Evolutionary conservation across 1,140 invertebrate species (phyloP).

Genomic region (Drosophila kohkoa): DNA sequence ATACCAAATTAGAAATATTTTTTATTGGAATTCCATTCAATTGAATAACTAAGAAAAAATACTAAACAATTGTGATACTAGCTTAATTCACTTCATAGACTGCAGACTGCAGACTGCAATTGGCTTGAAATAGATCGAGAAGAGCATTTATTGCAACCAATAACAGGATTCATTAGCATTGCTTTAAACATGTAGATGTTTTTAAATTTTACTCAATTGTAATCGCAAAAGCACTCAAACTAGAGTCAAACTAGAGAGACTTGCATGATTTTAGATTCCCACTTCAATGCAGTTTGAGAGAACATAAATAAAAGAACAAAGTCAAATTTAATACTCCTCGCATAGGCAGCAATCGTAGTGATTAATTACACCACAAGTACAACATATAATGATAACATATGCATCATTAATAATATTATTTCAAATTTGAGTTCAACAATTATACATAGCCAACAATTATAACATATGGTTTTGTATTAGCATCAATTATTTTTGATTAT

Average conservation of each 20-base stretch:
- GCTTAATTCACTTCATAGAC: too few species aligned
- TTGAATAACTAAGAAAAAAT: too few species aligned
- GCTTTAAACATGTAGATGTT: too few species aligned
- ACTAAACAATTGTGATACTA: too few species aligned
- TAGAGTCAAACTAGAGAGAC: background rate
- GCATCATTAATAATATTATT: constrained; percentile 48
- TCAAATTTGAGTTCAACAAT: constrained; percentile 23
- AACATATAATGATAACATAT: constrained; percentile 42
- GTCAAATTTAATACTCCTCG: background rate
- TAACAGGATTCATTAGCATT: too few species aligned
- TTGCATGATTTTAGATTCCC: constrained; percentile 17
- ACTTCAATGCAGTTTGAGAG: background rate
- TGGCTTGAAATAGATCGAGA: too few species aligned
- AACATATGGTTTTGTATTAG: constrained; percentile 34
- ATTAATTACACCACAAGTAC: constrained; percentile 23
- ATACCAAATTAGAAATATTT: too few species aligned
- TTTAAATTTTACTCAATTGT: too few species aligned
- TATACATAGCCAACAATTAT: constrained; percentile 24
- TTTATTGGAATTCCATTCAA: too few species aligned
- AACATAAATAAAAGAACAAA: background rate
- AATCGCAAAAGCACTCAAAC: too few species aligned
- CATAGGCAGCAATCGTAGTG: constrained; percentile 23
- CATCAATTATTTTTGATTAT: constrained; percentile 62
- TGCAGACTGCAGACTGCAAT: too few species aligned
- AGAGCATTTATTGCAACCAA: too few species aligned